Evolutionary conservation across 2,797 vertebrate species (phyloP).

Genomic region (Dendrocincla fuliginosa): DNA sequence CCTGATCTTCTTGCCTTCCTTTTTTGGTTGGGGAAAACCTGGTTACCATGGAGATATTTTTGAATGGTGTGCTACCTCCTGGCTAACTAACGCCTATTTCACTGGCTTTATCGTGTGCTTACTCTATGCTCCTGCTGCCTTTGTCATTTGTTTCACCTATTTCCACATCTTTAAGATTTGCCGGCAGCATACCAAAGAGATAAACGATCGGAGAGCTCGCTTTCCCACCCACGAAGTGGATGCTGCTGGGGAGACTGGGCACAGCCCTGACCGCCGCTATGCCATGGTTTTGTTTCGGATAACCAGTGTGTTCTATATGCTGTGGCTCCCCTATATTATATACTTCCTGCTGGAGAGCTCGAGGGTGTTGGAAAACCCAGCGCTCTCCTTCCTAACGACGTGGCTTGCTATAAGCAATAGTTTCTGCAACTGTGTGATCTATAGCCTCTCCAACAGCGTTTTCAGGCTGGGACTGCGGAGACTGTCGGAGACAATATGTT

Average conservation of each 20-base stretch:
- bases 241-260: slow-evolving; percentile 85
- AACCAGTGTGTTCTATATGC: slow-evolving; percentile 97
- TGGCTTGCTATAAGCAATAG: slow-evolving; percentile 99
- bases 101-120: slow-evolving; percentile 97
- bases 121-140: slow-evolving; percentile 94
- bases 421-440: slow-evolving; percentile 99
- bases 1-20: slow-evolving; percentile 93
- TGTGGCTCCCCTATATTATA: slow-evolving; percentile 98
- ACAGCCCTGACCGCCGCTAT: slow-evolving; percentile 92
- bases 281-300: slow-evolving; percentile 98
- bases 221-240: slow-evolving; percentile 95
- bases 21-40: slow-evolving; percentile 98
- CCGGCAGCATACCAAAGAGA: slow-evolving; percentile 98
- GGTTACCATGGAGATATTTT: slow-evolving; percentile 99
- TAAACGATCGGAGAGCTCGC: slow-evolving; percentile 91
- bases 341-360: slow-evolving; percentile 98
- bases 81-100: slow-evolving; percentile 96
- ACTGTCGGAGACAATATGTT: slow-evolving; percentile 92
- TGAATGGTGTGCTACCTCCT: slow-evolving; percentile 96
- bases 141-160: slow-evolving; percentile 97
- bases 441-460: slow-evolving; percentile 98
- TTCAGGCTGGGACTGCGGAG: slow-evolving; percentile 95
- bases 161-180: slow-evolving; percentile 99
- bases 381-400: slow-evolving; percentile 95
- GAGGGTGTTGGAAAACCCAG: slow-evolving; percentile 90